These are phyloP conservation scores for Lepilemur septentrionalis DNA, from an alignment of 2,797 vertebrate genomes.

Conservation along the genomic window DNA sequence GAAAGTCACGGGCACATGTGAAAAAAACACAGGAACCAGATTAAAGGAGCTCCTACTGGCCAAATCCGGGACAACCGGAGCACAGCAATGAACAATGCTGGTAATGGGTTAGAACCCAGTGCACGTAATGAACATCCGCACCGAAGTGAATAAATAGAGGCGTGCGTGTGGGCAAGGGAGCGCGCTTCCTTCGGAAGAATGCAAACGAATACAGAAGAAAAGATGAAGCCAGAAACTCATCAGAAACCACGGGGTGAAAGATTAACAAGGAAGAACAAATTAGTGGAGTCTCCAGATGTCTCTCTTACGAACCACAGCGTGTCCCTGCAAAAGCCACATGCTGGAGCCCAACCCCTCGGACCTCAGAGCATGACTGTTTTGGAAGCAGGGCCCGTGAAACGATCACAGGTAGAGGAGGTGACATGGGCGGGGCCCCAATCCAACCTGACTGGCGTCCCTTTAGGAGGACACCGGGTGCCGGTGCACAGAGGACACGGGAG, in stretches of 20 bases:
- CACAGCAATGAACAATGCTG: neutral
- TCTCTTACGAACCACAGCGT: neutral
- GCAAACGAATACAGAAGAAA: neutral
- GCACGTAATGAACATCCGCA: neutral
- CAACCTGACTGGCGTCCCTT: neutral
- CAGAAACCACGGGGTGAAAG: neutral
- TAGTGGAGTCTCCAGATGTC: neutral
- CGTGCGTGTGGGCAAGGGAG: rapidly evolving
- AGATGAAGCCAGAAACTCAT: too few relatives aligned
- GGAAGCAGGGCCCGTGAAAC: neutral
- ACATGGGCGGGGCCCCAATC: neutral
- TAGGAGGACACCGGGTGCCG: rapidly evolving
- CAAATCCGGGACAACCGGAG: neutral
- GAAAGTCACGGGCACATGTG: too few relatives aligned
- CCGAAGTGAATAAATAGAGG: neutral
- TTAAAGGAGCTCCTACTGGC: neutral
- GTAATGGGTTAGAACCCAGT: neutral
- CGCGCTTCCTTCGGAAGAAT: neutral
- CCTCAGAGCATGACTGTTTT: neutral
- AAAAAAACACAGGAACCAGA: neutral
- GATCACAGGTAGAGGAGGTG: neutral
- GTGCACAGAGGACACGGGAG: neutral
- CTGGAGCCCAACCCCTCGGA: neutral
- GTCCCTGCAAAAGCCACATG: neutral
- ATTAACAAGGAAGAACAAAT: neutral